Evolutionary conservation across 2,797 vertebrate genomes (phyloP).

Genomic region (Oreonectes daqikongensis): DNA sequence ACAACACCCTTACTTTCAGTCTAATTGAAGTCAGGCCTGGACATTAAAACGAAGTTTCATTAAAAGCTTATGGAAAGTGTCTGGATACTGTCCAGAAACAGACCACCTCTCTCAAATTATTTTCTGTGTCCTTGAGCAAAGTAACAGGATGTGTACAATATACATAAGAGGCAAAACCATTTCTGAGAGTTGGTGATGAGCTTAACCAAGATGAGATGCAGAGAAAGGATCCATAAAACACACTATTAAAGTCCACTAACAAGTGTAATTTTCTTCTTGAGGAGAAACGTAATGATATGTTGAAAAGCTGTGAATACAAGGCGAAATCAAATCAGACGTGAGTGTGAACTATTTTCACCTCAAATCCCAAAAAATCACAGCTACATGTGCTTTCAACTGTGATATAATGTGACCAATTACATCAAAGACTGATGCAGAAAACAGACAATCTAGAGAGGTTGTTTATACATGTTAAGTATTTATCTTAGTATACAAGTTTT

Average conservation of each 20-base stretch:
- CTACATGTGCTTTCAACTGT: neutral
- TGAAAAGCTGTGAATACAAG: neutral
- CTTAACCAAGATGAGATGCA: too few species aligned
- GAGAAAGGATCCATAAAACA: neutral
- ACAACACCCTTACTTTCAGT: neutral
- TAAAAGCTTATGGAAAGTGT: neutral
- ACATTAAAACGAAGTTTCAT: neutral
- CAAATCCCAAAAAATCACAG: neutral
- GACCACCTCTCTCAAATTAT: too few species aligned
- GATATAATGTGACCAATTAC: neutral
- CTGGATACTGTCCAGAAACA: too few species aligned
- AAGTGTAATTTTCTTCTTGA: neutral
- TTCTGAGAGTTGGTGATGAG: neutral
- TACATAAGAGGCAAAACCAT: neutral
- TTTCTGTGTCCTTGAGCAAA: constrained; percentile 12
- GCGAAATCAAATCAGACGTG: neutral
- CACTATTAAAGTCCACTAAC: neutral
- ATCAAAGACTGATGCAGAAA: neutral
- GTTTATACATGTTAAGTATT: too few species aligned
- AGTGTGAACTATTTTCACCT: neutral
- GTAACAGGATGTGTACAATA: neutral
- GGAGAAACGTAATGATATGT: neutral
- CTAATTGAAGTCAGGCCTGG: neutral
- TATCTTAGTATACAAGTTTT: neutral
- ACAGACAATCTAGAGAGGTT: too few species aligned